Evolutionary conservation across 1,140 invertebrate species (phyloP).

Genomic region (Drosophila kikkawai): DNA sequence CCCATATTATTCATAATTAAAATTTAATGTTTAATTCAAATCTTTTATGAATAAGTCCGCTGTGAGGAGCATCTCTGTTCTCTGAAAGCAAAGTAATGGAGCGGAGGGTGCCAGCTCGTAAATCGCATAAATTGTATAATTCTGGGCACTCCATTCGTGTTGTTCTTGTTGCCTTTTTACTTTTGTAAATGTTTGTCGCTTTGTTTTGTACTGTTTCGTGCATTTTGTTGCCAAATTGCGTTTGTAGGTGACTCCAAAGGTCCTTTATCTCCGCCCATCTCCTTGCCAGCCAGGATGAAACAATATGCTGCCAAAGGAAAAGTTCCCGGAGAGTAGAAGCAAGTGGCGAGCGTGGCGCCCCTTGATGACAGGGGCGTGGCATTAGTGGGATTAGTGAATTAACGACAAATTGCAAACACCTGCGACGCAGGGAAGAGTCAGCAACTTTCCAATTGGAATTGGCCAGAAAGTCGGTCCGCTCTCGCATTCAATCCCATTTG

Average conservation of each 20-base stretch:
- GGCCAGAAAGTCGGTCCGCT: slow-evolving; percentile 32
- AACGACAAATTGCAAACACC: slow-evolving; percentile 49
- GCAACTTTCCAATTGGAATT: slow-evolving; percentile 39
- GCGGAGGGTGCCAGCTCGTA: slow-evolving; percentile 64
- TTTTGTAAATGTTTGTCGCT: slow-evolving; percentile 37
- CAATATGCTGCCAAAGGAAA: slow-evolving; percentile 63
- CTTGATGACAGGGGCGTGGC: slow-evolving; percentile 63
- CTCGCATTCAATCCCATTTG: slow-evolving; percentile 70
- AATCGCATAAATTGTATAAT: slow-evolving; percentile 84
- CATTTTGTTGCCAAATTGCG: slow-evolving; percentile 80
- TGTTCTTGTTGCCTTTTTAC: slow-evolving; percentile 41
- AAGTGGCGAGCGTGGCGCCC: slow-evolving; percentile 6
- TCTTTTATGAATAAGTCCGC: background rate
- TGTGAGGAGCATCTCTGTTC: slow-evolving; percentile 4
- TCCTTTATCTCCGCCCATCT: slow-evolving; percentile 37
- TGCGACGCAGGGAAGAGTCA: slow-evolving; percentile 26
- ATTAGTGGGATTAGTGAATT: slow-evolving; percentile 48
- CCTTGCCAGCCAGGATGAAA: slow-evolving; percentile 58
- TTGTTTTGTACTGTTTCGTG: slow-evolving; percentile 48
- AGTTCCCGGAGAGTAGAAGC: background rate
- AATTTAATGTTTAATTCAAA: background rate
- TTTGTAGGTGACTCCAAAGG: slow-evolving; percentile 71
- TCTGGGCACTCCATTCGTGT: slow-evolving; percentile 66
- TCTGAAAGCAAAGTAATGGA: slow-evolving; percentile 29
- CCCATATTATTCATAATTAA: background rate